These are phyloP conservation scores for Channa maculata DNA, from an alignment of 2,113 vertebrate genomes.

Conservation along the genomic window DNA sequence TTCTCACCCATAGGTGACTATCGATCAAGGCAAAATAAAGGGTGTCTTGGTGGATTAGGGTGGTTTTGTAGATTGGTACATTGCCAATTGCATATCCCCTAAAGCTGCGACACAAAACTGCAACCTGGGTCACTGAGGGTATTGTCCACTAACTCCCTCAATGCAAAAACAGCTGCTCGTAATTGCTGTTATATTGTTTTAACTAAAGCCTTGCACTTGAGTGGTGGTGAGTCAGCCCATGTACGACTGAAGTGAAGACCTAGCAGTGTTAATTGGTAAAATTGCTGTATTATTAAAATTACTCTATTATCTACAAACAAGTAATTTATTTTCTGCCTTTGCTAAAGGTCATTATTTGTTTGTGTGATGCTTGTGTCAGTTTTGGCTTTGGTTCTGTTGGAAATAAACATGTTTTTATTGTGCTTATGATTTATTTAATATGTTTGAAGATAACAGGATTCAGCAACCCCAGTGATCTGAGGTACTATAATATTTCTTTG, in stretches of 20 bases:
- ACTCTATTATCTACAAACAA: neutral
- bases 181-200: neutral
- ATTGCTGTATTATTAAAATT: neutral
- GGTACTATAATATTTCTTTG: slow-evolving; percentile 16
- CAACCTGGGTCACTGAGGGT: slow-evolving; percentile 13
- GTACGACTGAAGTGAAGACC: neutral
- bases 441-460: neutral
- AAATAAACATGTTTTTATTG: neutral
- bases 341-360: neutral
- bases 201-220: neutral
- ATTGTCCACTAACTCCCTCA: neutral
- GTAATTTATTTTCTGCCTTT: neutral
- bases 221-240: neutral
- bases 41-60: slow-evolving; percentile 50
- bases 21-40: slow-evolving; percentile 65
- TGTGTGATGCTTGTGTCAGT: neutral
- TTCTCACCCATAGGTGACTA: slow-evolving; percentile 42
- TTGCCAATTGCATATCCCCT: slow-evolving; percentile 38
- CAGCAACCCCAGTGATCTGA: neutral
- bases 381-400: neutral
- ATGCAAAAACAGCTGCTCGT: neutral
- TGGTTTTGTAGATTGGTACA: slow-evolving; percentile 61
- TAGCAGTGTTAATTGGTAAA: neutral
- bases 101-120: slow-evolving; percentile 5
- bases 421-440: neutral